These are phyloP conservation scores for Aelia acuminata DNA, from an alignment of 2,888 invertebrate species.

Conservation along the genomic window DNA sequence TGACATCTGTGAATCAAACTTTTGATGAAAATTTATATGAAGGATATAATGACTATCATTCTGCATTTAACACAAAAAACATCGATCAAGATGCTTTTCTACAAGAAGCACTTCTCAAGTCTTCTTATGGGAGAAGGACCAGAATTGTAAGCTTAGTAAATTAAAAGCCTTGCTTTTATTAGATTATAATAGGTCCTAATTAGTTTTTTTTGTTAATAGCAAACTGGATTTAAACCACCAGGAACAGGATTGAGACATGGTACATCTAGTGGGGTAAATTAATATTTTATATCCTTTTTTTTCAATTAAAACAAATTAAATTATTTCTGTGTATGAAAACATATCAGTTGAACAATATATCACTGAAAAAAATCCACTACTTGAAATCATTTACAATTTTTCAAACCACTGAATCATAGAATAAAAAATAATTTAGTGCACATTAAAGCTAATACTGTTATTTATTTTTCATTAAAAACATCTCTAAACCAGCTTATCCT, in stretches of 20 bases:
- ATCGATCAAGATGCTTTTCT: slow-evolving; percentile 81
- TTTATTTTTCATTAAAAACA: no score
- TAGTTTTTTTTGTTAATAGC: slow-evolving; percentile 45
- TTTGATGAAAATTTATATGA: slow-evolving; percentile 75
- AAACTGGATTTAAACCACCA: slow-evolving; percentile 70
- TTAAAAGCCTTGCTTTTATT: neutral
- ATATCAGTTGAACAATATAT: no score
- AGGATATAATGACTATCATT: slow-evolving; percentile 79
- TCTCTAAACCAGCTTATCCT: no score
- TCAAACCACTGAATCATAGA: no score
- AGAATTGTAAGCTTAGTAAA: slow-evolving; percentile 73
- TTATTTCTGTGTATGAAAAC: no score
- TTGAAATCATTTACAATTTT: no score
- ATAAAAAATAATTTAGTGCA: no score
- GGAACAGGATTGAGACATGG: slow-evolving; percentile 73
- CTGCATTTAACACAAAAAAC: slow-evolving; percentile 78
- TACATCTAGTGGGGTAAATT: slow-evolving; percentile 67
- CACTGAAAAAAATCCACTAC: no score
- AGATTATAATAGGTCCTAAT: slow-evolving; percentile 33
- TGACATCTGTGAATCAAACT: slow-evolving; percentile 19
- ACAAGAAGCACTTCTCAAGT: slow-evolving; percentile 84
- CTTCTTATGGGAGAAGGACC: slow-evolving; percentile 78
- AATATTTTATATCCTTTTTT: neutral
- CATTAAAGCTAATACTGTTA: no score
- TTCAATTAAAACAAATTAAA: no score